Conservation (phyloP, 2,113 vertebrate genomes). For the Acrocephalus arundinaceus region DNA sequence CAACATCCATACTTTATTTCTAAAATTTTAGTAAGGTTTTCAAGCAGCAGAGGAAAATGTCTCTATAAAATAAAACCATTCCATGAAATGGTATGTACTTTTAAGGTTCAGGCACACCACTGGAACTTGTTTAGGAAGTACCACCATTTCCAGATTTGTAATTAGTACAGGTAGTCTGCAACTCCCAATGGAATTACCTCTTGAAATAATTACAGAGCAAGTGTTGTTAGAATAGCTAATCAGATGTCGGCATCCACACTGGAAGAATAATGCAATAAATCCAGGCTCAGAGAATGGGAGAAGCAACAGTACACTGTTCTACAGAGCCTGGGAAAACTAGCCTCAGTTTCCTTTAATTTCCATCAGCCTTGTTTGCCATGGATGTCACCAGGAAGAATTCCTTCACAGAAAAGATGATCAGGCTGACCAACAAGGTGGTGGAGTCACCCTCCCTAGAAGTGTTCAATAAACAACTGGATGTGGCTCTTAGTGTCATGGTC, state of each 20-base stretch:
- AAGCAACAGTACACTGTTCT: background rate
- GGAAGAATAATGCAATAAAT: background rate
- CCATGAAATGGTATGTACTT: background rate
- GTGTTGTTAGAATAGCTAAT: background rate
- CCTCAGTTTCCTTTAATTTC: background rate
- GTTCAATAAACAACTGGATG: background rate
- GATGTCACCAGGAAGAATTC: background rate
- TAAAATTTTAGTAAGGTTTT: background rate
- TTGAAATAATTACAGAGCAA: background rate
- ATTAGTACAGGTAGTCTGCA: background rate
- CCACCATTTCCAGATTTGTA: background rate
- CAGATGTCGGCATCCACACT: background rate
- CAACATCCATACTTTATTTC: background rate
- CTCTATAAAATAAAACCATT: background rate
- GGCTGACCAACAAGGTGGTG: background rate
- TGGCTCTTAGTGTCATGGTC: background rate
- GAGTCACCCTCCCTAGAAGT: background rate
- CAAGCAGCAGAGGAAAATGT: background rate
- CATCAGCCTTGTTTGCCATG: background rate
- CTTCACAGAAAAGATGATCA: background rate
- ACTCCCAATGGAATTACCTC: background rate
- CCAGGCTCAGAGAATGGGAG: background rate
- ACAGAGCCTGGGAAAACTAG: background rate
- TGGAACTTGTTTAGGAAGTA: background rate
- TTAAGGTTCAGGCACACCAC: background rate